Evolutionary conservation across 1,140 invertebrate genomes (phyloP).

Genomic region (Aphaenogaster floridana): DNA sequence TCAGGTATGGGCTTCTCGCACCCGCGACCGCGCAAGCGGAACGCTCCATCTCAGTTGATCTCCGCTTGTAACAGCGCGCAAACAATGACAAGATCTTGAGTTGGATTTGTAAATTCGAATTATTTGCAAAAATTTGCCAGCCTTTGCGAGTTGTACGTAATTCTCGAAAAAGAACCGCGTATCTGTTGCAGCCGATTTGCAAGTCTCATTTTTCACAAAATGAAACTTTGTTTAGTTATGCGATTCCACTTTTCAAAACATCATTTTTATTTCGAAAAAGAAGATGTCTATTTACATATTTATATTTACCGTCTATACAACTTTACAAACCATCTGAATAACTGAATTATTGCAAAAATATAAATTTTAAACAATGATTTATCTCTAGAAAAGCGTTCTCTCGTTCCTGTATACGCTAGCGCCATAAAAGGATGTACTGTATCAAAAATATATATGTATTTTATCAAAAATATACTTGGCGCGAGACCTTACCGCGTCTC

Average conservation of each 20-base stretch:
- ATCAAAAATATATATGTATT: not conserved
- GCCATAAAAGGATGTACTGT: not conserved
- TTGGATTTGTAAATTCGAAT: not conserved
- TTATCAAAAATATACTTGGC: not conserved
- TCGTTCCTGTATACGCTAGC: too few relatives aligned
- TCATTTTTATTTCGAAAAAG: not conserved
- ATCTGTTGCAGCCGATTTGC: not conserved
- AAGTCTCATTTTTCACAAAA: not conserved
- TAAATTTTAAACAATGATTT: not conserved
- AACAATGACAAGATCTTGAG: not conserved
- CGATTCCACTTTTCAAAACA: not conserved
- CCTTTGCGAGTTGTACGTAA: not conserved
- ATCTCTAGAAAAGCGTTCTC: not conserved
- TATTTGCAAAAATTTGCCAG: not conserved
- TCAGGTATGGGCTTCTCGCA: slow-evolving; percentile 88
- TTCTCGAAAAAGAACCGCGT: not conserved
- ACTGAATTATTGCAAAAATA: not conserved
- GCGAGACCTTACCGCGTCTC: not conserved
- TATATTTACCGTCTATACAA: not conserved
- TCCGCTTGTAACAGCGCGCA: not conserved
- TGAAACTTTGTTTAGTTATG: not conserved
- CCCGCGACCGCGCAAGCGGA: not conserved
- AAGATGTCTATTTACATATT: not conserved
- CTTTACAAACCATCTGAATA: not conserved
- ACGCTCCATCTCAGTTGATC: not conserved